Evolutionary conservation across 2,797 vertebrate genomes (phyloP).

Genomic region (Cuculus canorus): DNA sequence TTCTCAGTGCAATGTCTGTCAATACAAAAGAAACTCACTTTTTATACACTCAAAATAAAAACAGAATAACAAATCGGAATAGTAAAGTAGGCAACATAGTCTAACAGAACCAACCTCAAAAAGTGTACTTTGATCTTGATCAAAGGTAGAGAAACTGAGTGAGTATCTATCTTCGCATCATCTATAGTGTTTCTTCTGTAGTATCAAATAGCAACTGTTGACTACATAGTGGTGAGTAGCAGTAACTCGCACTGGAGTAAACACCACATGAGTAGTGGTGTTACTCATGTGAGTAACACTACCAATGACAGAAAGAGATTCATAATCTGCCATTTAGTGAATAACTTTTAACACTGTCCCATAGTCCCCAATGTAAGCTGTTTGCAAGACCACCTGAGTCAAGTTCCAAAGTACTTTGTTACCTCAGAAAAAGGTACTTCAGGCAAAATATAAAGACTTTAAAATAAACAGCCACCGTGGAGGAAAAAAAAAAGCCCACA

Average conservation of each 20-base stretch:
- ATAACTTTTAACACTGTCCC: background rate
- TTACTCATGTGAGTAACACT: background rate
- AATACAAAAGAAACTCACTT: slow-evolving; percentile 58
- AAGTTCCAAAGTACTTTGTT: background rate
- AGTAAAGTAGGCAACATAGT: slow-evolving; percentile 1
- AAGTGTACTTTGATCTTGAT: slow-evolving; percentile 63
- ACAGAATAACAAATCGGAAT: slow-evolving; percentile 48
- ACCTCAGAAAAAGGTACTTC: background rate
- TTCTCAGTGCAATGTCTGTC: slow-evolving; percentile 47
- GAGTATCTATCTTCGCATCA: background rate
- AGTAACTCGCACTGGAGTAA: background rate
- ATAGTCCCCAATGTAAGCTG: background rate
- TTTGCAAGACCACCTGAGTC: background rate
- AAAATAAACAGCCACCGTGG: background rate
- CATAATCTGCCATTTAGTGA: background rate
- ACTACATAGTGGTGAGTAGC: background rate
- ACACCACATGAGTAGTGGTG: no score
- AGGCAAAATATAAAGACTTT: background rate
- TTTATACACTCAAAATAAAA: slow-evolving; percentile 44
- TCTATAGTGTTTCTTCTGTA: background rate
- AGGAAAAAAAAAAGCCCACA: no score
- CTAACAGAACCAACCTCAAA: slow-evolving; percentile 13
- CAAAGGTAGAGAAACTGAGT: slow-evolving; percentile 13
- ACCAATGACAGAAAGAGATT: background rate
- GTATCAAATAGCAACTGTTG: background rate